phyloP scores from a whole-genome alignment of 2,888 invertebrate species.

The Ormyrus thymus region DNA sequence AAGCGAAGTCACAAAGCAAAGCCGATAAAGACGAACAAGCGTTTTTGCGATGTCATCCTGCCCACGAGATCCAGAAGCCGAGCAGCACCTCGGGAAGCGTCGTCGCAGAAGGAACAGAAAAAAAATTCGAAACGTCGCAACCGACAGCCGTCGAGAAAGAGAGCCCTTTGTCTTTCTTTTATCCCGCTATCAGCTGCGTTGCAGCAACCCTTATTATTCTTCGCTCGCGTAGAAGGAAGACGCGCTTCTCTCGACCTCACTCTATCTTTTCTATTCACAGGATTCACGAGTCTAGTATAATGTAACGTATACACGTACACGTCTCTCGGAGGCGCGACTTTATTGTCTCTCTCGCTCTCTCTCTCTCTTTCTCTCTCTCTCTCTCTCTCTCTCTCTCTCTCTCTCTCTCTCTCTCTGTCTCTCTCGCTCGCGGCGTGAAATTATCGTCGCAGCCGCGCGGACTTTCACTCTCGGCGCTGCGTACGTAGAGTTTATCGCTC shows the following conservation, averaged over 20 bases:
- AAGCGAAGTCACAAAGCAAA: slow-evolving; percentile 33
- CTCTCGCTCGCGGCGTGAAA: slow-evolving; percentile 36
- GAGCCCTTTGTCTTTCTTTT: slow-evolving; percentile 22
- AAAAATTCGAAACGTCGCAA: slow-evolving; percentile 12
- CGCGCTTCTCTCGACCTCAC: not conserved
- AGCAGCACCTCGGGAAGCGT: not conserved
- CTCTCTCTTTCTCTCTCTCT: slow-evolving; percentile 10
- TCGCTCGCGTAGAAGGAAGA: slow-evolving; percentile 29
- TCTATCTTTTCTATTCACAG: slow-evolving; percentile 8
- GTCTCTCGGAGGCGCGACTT: slow-evolving; percentile 8
- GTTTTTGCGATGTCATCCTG: slow-evolving; percentile 17
- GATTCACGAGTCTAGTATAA: slow-evolving; percentile 28
- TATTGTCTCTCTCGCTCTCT: slow-evolving; percentile 14
- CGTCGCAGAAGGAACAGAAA: not conserved
- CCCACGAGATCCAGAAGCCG: not conserved
- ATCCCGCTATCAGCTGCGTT: slow-evolving; percentile 18
- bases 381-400: slow-evolving; percentile 13
- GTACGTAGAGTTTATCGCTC: slow-evolving; percentile 31
- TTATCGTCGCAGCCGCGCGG: slow-evolving; percentile 26
- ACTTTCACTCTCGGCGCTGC: slow-evolving; percentile 47
- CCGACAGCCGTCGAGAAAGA: not conserved
- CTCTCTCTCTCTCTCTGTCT: slow-evolving; percentile 7
- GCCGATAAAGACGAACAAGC: slow-evolving; percentile 29
- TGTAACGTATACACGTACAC: not conserved
- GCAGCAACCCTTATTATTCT: not conserved